Percentiles rank a stretch among this genome's conserved stretches.
Conservation (phyloP, 1,140 invertebrate genomes). For the Heliconius hewitsoni region DNA sequence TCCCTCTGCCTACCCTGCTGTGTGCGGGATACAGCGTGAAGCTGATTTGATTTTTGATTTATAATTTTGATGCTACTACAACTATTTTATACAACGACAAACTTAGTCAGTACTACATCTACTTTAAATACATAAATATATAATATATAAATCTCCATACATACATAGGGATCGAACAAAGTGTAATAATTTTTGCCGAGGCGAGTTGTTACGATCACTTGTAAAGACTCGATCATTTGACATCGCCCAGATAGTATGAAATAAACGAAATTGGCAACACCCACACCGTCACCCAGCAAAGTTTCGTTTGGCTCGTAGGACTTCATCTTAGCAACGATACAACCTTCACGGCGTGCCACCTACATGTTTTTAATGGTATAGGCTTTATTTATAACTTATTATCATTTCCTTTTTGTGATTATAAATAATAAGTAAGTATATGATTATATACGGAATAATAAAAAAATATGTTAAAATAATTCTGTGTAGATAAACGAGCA, state of each 20-base stretch:
- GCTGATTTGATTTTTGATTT: no score
- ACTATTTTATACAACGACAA: no score
- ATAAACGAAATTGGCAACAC: slow-evolving; percentile 84
- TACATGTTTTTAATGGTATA: slow-evolving; percentile 36
- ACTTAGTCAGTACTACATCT: no score
- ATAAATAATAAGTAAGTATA: no score
- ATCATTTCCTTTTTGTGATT: background rate
- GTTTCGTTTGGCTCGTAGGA: slow-evolving; percentile 82
- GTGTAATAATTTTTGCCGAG: slow-evolving; percentile 73
- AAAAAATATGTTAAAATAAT: no score
- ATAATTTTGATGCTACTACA: background rate
- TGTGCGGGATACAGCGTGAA: no score
- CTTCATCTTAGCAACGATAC: slow-evolving; percentile 84
- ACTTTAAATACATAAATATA: no score
- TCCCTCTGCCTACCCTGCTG: no score
- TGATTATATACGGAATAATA: no score
- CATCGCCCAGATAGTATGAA: slow-evolving; percentile 84
- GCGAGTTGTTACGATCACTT: slow-evolving; percentile 67
- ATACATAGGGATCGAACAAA: slow-evolving; percentile 75
- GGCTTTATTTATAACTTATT: background rate
- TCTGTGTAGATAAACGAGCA: no score
- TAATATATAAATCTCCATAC: background rate
- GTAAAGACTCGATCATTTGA: slow-evolving; percentile 83
- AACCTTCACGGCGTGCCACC: slow-evolving; percentile 83
- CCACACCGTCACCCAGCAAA: slow-evolving; percentile 83